Conservation (phyloP, 2,797 vertebrate species). For the Onychomys arenicola region DNA sequence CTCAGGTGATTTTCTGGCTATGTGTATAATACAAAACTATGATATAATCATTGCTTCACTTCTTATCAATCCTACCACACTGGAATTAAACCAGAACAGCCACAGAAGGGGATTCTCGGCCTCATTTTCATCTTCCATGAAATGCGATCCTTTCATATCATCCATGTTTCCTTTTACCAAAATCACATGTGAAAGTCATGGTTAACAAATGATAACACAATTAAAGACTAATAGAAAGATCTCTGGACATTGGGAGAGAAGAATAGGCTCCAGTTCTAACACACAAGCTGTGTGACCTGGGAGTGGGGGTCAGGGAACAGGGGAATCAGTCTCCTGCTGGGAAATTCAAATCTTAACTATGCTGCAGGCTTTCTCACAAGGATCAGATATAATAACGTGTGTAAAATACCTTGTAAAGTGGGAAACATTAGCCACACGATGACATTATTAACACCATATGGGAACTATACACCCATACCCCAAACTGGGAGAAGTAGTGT, state of each 20-base stretch:
- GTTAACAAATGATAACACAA: constrained; percentile 43
- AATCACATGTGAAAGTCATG: not conserved
- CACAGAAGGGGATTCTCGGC: not conserved
- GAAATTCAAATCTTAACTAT: not conserved
- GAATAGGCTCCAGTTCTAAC: constrained; percentile 20
- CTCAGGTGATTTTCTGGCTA: not conserved
- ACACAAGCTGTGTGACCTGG: not conserved
- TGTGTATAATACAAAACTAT: constrained; percentile 15
- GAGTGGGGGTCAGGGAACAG: not conserved
- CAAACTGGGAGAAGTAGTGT: constrained; percentile 44
- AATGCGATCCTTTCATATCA: not conserved
- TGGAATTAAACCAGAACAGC: constrained; percentile 44
- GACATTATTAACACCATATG: constrained; percentile 31
- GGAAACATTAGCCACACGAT: constrained; percentile 55
- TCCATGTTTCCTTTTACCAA: constrained; percentile 38
- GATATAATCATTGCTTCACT: not conserved
- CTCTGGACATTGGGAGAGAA: constrained; percentile 4
- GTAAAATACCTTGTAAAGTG: constrained; percentile 27
- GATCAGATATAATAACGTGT: not conserved
- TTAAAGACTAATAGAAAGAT: constrained; percentile 20
- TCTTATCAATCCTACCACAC: constrained; percentile 30
- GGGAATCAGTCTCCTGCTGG: constrained; percentile 4
- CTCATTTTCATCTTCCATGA: constrained; percentile 19
- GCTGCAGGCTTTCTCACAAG: not conserved
- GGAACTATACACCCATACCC: not conserved